Base-by-base conservation (phyloP, 2,113 vertebrate species). In the Prionailurus bengalensis region DNA sequence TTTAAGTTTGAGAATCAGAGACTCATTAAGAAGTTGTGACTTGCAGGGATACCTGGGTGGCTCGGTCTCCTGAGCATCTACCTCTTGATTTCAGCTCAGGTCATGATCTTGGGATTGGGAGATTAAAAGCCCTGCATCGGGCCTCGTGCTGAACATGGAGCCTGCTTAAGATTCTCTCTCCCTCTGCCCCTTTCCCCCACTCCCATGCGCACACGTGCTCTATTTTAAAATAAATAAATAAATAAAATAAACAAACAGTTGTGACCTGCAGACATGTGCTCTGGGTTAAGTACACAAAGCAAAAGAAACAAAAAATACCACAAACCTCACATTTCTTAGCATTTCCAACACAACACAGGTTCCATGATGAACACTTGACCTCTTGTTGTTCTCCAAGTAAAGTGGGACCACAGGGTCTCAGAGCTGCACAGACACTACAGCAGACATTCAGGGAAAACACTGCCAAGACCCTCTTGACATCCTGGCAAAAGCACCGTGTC, bases 281-380 rank as follows among this genome's bases (percentile, higher is more conserved):
- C 81, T 39, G 17, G 5, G 5, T 51, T 51, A 70, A 53, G 55
- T 16, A 89, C 31, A 71, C 55, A 79, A 71, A 93, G 31, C n/a
- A 84, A 92, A 95, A 68, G 45, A 83, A 90, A 53, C 58, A 92
- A 33, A 51, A 79, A 71, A 84, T 21, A 71, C 17, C 58, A 36
- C 17, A 73, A 85, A 39, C 33, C 9, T 84, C 65, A 39, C 4
- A 79, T 68, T 66, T 82, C 71, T 92, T 42, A 80, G 66, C 61
- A 83, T 86, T 95, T 90, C 63, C 79, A 80, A 87, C 45, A 85
- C 39, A 91, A 92, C 83, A 82, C 31, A 66, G 76, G 68, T 92
- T 79, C 70, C 70, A 92, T 7, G 8, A 51, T n/a, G 25, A 81
- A 93, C 65, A 51, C 51, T 51, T 91, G 48, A 91, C 36, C 58